These are phyloP conservation scores for Ernsta delagoae DNA, from an alignment of 2,888 invertebrate genomes.

Conservation along the genomic window DNA sequence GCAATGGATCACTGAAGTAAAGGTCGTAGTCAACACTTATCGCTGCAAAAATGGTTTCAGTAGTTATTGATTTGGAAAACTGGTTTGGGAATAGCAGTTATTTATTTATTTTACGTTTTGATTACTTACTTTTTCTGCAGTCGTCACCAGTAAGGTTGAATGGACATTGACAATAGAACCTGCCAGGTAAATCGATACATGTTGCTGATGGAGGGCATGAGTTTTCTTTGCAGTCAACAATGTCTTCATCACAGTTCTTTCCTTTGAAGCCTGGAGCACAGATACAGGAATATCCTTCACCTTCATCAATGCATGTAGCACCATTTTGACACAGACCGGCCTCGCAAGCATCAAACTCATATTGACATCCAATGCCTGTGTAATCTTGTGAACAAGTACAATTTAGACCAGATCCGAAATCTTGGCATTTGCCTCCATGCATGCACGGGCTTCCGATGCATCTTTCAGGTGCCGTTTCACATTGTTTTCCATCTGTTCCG, in stretches of 20 bases:
- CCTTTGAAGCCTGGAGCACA: constrained; percentile 93
- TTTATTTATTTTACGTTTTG: neutral
- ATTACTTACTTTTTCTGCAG: constrained; percentile 94
- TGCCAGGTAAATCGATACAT: constrained; percentile 95
- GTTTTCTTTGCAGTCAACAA: constrained; percentile 95
- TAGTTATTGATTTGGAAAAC: neutral
- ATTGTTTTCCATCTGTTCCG: constrained; percentile 98
- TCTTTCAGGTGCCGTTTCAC: constrained; percentile 97
- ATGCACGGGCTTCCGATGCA: constrained; percentile 97
- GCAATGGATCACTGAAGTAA: constrained; percentile 95
- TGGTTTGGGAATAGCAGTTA: neutral
- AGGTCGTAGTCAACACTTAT: constrained; percentile 99
- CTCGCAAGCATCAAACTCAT: constrained; percentile 96
- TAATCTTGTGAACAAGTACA: constrained; percentile 95
- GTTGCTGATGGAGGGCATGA: constrained; percentile 97
- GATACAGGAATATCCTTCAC: constrained; percentile 92
- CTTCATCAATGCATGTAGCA: constrained; percentile 95
- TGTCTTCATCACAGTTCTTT: constrained; percentile 95
- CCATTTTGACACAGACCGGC: constrained; percentile 96
- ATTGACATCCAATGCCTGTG: constrained; percentile 95
- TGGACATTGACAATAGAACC: constrained; percentile 98
- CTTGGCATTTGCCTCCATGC: constrained; percentile 98
- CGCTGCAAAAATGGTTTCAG: constrained; percentile 83
- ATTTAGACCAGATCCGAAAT: constrained; percentile 97
- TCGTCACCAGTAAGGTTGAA: constrained; percentile 98